phyloP scores from a whole-genome alignment of 2,113 vertebrate species.

The Solea senegalensis region DNA sequence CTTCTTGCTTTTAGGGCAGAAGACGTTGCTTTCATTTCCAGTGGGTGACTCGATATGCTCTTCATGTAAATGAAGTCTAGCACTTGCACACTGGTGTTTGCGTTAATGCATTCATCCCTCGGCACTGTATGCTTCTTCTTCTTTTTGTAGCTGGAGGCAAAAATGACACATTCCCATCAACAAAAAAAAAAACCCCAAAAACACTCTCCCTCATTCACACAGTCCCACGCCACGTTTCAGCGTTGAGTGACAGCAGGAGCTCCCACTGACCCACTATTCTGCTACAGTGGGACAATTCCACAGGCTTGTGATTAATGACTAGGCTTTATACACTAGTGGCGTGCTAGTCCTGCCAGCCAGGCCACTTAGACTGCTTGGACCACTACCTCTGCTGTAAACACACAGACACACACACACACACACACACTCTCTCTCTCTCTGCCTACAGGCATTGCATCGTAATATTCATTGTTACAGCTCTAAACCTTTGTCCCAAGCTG shows the following conservation, averaged over 20 bases:
- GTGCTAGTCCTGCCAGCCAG: slow-evolving; percentile 67
- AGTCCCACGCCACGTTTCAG: slow-evolving; percentile 58
- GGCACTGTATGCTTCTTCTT: slow-evolving; percentile 36
- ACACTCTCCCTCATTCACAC: slow-evolving; percentile 45
- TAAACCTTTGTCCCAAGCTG: slow-evolving; percentile 60
- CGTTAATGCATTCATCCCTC: slow-evolving; percentile 72
- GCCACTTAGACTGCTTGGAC: slow-evolving; percentile 73
- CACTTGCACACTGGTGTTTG: slow-evolving; percentile 61
- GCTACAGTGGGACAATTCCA: slow-evolving; percentile 79
- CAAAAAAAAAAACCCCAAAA: slow-evolving; percentile 48
- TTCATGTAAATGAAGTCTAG: slow-evolving; percentile 69
- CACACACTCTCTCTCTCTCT: slow-evolving; percentile 11
- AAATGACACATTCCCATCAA: slow-evolving; percentile 65
- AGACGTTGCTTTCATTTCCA: slow-evolving; percentile 61
- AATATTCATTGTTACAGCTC: slow-evolving; percentile 58
- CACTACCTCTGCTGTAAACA: slow-evolving; percentile 71
- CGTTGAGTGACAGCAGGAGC: slow-evolving; percentile 82
- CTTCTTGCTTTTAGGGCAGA: slow-evolving; percentile 57
- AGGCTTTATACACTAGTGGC: slow-evolving; percentile 67
- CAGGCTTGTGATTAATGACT: slow-evolving; percentile 77
- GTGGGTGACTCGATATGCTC: slow-evolving; percentile 62
- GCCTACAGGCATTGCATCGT: slow-evolving; percentile 47
- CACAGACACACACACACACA: slow-evolving; percentile 14
- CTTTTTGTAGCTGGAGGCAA: slow-evolving; percentile 65
- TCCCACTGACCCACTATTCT: slow-evolving; percentile 81